Evolutionary conservation across 1,140 invertebrate species (phyloP), one percentile per base, ranked within the genome.

Genomic region (Zeugodacus cucurbitae): DNA sequence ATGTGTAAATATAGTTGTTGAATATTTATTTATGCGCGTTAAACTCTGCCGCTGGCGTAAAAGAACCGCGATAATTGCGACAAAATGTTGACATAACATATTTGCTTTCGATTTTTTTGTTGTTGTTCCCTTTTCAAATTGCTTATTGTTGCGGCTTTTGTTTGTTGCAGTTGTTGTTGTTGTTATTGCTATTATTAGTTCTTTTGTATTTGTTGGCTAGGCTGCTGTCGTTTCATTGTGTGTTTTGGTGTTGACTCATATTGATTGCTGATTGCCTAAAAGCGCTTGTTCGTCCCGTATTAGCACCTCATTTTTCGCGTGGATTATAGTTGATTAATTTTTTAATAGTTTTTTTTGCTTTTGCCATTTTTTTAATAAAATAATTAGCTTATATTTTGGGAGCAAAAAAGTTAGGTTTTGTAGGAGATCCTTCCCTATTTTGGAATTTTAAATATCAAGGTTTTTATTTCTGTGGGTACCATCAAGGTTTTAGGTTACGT

Each of bases 1-100:
- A 67, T 5, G 1, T 74, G 5, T 41, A 62, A 3, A n/a, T 44
- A 78, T 41, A 32, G 29, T 32, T 67, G 62, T 32, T 10, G 2
- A 6, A 0, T 20, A 74, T 41, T 74, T 74, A 74, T 41, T 37
- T 29, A 11, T 48, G 41, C n/a, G 22, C 22, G 8, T 48, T 26
- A 29, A 82, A 82, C 74, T 48, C 74, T 48, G 74, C 41, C 41
- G 74, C 20, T 41, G 74, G 74, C 74, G 34, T 82, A 82, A 17
- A 82, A 82, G n/a, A 82, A 22, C 34, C 70, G 70, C 70, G 41
- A 48, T 82, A 82, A 82, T 82, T 82, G 41, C n/a, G 41, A 82
- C 37, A 48, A 82, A 82, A 82, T 54, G 37, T 44, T 82, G 41
- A 82, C 74, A 78, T 78, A 78, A 78, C 4, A 82, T 82, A 29